Evolutionary conservation across 2,888 invertebrate genomes (phyloP), one percentile per base, ranked within the genome.

Genomic region (Drosophila maculinotata): DNA sequence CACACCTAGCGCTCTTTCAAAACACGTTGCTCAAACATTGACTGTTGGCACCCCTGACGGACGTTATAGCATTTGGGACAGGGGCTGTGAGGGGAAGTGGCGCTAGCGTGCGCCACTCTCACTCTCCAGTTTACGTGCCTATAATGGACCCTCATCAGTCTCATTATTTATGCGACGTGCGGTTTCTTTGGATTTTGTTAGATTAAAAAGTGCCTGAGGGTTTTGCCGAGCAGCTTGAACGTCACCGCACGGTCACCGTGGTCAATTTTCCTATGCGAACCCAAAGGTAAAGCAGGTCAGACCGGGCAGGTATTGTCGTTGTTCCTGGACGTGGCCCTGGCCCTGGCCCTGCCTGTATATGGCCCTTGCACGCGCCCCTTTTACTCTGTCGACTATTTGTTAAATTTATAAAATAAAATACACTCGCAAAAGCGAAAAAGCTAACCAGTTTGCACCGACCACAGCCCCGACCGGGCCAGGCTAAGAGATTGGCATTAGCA

Each of bases 171-270:
- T 84, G 89, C 84, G 86, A 79, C 87, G 89, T 84, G 89, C 88
- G 89, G 89, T 84, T 84, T 89, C 89, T 88, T 88, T 84, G 86
- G 89, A 88, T 83, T 88, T 84, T 87, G 83, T 88, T 87, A 84
- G 84, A 87, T 83, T 83, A 83, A 83, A 83, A 83, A 83, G 88
- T 85, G 89, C 86, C 83, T 82, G 87, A 88, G 81, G 81, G 81
- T 87, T 88, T 87, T 74, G 69, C 72, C 77, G 81, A 81, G 81
- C 83, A 87, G 87, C 81, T 74, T 57, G 62, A 31, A 48, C 77
- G 74, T 60, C 69, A 56, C 58, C 75, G 75, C 58, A 69, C 75
- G 84, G 88, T 83, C 88, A 80, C 45, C 74, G 84, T 80, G 81
- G 81, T 88, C 88, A 83, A 83, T 65, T 63, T 52, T 42, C 36